Conservation (phyloP, 2,888 invertebrate species). For the Bhutanitis thaidina region DNA sequence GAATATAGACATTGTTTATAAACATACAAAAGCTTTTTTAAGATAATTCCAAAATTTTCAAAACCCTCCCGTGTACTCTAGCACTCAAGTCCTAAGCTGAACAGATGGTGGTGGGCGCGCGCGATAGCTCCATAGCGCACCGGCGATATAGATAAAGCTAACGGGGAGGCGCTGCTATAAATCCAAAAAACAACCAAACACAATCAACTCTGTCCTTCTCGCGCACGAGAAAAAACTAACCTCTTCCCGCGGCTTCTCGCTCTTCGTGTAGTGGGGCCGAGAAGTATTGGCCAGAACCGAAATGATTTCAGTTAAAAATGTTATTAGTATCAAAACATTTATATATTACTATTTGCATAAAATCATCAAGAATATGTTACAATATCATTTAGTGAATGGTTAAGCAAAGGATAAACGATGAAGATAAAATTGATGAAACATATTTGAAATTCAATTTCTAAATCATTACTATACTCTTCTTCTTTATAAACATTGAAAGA, state of each 20-base stretch:
- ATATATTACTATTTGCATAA: no score
- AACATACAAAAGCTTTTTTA: no score
- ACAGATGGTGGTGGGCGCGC: slow-evolving; percentile 54
- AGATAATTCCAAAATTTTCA: background rate
- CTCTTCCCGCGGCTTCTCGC: slow-evolving; percentile 37
- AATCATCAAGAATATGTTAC: no score
- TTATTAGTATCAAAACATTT: no score
- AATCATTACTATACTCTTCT: no score
- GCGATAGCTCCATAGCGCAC: slow-evolving; percentile 74
- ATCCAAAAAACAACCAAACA: slow-evolving; percentile 51
- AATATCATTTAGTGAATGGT: no score
- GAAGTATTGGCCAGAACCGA: slow-evolving; percentile 26
- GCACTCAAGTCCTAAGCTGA: slow-evolving; percentile 31
- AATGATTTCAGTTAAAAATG: no score
- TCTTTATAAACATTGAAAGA: no score
- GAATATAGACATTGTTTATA: no score
- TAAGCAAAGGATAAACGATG: no score
- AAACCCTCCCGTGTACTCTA: slow-evolving; percentile 42
- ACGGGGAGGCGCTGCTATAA: slow-evolving; percentile 70
- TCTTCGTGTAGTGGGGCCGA: slow-evolving; percentile 31
- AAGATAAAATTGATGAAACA: no score
- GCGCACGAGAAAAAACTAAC: slow-evolving; percentile 41
- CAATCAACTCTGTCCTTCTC: slow-evolving; percentile 41
- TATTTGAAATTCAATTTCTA: no score
- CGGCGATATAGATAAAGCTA: slow-evolving; percentile 67